Base-by-base conservation (phyloP, 2,888 invertebrate genomes). In the Malthinus seriepunctatus region DNA sequence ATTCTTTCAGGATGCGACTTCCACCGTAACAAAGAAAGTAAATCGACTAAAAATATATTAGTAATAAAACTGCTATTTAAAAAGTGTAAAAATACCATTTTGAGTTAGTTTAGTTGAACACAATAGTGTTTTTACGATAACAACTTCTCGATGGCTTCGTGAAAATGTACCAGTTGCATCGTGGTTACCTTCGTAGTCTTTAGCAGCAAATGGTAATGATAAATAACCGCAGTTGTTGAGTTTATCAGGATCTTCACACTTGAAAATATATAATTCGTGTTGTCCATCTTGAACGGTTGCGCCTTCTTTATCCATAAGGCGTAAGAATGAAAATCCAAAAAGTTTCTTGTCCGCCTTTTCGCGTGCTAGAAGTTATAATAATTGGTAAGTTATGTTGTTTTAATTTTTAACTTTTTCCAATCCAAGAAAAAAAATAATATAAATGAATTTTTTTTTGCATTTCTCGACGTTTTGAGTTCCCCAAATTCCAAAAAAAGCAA, bases 51-150 rank as follows among this genome's bases (percentile, higher is more conserved):
- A 78, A 80, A 49, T 14, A 54, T 50, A 46, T 8, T 31, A 1
- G n/a, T 34, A 12, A 53, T 32, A n/a, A 14, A 33, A 12, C 3
- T n/a, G 51, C 53, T 49, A 23, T 23, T 23, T 23, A 5, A 2
- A 23, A 5, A 23, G 3, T 3, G 2, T 33, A 48, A 35, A 14
- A 77, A 74, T 77, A 90, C 92, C 90, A 74, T 97, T 97, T 79
- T 97, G 97, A 0, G 97, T 97, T 7, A 97, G 82, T 78, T 97
- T 97, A n/a, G 97, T 97, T 14, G 97, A 97, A 77, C 95, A 96
- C 15, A 97, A 81, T 37, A 93, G 77, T 0, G 96, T 95, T 70
- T 86, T 87, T 8, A 97, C 86, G 38, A 86, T 86, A 59, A 95
- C 89, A 9, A 87, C 84, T 79, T 97, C 97, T 76, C 92, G 93